Evolutionary conservation across 2,113 vertebrate species (phyloP), one percentile per base, ranked within the genome.

Genomic region (Siphamia tubifer): DNA sequence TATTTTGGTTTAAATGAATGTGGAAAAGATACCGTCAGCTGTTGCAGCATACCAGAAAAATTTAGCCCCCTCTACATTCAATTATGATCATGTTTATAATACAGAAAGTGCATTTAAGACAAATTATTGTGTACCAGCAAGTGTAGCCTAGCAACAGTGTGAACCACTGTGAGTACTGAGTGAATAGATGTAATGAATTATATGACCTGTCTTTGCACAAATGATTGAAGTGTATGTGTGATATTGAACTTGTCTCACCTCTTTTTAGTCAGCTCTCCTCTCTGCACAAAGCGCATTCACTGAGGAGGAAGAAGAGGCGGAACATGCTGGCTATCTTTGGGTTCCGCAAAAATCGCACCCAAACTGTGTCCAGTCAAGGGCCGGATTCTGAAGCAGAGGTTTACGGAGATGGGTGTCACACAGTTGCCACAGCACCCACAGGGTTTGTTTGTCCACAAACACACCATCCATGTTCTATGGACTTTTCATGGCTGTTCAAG

Each of bases 321-420:
- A 92, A 89, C 68, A 86, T 91, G 86, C 80, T 91, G 30, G 87
- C 91, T 63, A 92, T 92, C 62, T 92, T 92, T 12, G 79, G 88
- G 15, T 92, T 92, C 71, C 90, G 90, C 15, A 91, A 81, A 61
- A 90, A 90, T 73, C 89, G 90, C 83, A 88, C 70, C 81, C 86
- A 90, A 1, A 78, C 84, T 4, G 16, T 77, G 53, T 79, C 89
- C 57, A 85, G 51, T 66, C 86, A 83, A 36, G 87, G 54, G n/a
- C 42, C 77, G 5, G 88, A 90, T 60, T 56, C 83, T 8, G 84
- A 84, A 5, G 76, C 63, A 1, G 89, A 89, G 52, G 57, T 74
- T 23, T 81, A 78, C 20, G 80, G 74, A 16, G 90, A 91, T 12
- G 84, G 88, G 27, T 83, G 85, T 70, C 82, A 85, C 60, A 72